Evolutionary conservation across 2,888 invertebrate species (phyloP).

Genomic region (Acanthosoma haemorrhoidale): DNA sequence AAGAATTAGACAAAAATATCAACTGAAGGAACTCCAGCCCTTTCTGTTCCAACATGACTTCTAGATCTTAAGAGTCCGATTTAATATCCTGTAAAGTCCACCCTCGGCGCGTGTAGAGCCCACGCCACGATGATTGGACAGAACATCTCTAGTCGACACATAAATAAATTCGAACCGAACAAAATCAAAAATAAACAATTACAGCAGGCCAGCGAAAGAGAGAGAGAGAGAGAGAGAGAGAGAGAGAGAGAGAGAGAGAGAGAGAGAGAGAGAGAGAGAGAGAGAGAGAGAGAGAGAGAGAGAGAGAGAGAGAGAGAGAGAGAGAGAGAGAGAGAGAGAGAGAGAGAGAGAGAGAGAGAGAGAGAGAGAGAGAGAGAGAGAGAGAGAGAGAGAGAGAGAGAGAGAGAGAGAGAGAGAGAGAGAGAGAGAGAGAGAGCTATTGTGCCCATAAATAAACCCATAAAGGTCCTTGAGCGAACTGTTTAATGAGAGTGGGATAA

Average conservation of each 20-base stretch:
- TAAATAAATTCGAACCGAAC: neutral
- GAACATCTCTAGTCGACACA: neutral
- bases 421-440: neutral
- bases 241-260: slow-evolving; percentile 19
- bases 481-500: slow-evolving; percentile 14
- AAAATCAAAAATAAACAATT: neutral
- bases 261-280: slow-evolving; percentile 37
- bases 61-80: neutral
- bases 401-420: slow-evolving; percentile 3
- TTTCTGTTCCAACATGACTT: too few relatives aligned
- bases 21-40: too few relatives aligned
- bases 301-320: slow-evolving; percentile 36
- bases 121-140: too few relatives aligned
- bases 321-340: slow-evolving; percentile 37
- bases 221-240: slow-evolving; percentile 11
- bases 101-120: too few relatives aligned
- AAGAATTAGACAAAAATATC: too few relatives aligned
- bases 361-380: slow-evolving; percentile 31
- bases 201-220: neutral
- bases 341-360: slow-evolving; percentile 34
- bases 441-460: slow-evolving; percentile 13
- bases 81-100: neutral
- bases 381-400: slow-evolving; percentile 3
- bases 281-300: slow-evolving; percentile 35
- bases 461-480: slow-evolving; percentile 17